Evolutionary conservation across 2,888 invertebrate genomes (phyloP).

Genomic region (Candidula unifasciata): DNA sequence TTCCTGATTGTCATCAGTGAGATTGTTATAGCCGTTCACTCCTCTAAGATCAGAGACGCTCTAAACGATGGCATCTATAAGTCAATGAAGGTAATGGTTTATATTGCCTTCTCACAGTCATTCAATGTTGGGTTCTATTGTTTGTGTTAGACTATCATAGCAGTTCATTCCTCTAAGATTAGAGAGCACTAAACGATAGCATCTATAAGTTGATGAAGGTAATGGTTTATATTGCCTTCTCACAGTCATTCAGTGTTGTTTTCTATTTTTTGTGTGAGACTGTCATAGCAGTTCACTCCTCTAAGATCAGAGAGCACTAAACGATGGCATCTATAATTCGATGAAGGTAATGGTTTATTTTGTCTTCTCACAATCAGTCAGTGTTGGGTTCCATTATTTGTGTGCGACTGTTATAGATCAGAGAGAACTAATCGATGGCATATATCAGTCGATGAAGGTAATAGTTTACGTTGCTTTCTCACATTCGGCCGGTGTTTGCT

Average conservation of each 20-base stretch:
- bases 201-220: slow-evolving; percentile 42
- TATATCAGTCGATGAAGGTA: slow-evolving; percentile 42
- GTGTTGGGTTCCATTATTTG: too few species aligned
- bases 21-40: slow-evolving; percentile 39
- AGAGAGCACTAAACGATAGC: slow-evolving; percentile 6
- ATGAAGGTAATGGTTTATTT: slow-evolving; percentile 34
- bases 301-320: slow-evolving; percentile 9
- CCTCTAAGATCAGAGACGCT: background rate
- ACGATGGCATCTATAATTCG: slow-evolving; percentile 29
- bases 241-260: background rate
- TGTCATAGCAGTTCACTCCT: slow-evolving; percentile 34
- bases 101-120: background rate
- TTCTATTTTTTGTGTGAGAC: too few species aligned
- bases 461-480: background rate
- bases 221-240: background rate
- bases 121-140: background rate
- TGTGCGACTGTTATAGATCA: slow-evolving; percentile 25
- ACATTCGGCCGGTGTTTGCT: background rate
- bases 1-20: slow-evolving; percentile 21
- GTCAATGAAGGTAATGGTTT: slow-evolving; percentile 41
- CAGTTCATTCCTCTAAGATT: slow-evolving; percentile 37
- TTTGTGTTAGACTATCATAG: slow-evolving; percentile 23
- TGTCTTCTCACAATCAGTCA: background rate
- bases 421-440: slow-evolving; percentile 16
- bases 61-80: slow-evolving; percentile 31